A percentile compares a stretch with the other conserved stretches of the same genome.
Conservation (phyloP, 2,888 invertebrate species). For the Leuctra nigra region DNA sequence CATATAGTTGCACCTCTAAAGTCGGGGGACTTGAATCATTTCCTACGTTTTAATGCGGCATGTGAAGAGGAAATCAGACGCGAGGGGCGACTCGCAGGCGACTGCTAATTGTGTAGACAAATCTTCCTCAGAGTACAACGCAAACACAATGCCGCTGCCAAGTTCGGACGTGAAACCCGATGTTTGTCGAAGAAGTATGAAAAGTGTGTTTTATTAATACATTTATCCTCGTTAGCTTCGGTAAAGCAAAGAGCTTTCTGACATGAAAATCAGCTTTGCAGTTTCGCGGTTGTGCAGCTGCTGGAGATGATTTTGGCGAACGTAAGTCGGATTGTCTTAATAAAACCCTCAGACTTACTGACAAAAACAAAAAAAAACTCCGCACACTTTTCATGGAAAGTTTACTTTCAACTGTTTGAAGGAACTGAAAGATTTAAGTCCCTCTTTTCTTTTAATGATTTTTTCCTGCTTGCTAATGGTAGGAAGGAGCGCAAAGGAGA, state of each 20-base stretch:
- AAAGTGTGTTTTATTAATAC: background rate
- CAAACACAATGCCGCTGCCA: too few species aligned
- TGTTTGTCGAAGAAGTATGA: background rate
- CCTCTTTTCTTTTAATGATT: constrained; percentile 20
- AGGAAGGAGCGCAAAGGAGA: background rate
- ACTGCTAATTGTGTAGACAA: background rate
- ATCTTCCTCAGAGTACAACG: background rate
- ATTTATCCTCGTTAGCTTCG: background rate
- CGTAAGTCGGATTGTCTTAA: constrained; percentile 7
- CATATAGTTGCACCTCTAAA: background rate
- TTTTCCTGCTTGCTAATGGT: constrained; percentile 20
- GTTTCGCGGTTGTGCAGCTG: background rate
- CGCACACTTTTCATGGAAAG: constrained; percentile 2
- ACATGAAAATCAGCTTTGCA: background rate
- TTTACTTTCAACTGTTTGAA: constrained; percentile 15
- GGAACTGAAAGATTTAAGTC: constrained; percentile 21
- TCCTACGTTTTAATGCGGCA: background rate
- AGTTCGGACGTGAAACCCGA: too few species aligned
- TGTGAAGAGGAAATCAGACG: background rate
- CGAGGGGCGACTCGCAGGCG: background rate
- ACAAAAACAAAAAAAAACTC: background rate
- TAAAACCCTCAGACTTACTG: background rate
- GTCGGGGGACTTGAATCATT: background rate
- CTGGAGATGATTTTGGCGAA: constrained; percentile 8
- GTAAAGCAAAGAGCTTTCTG: constrained; percentile 1